Percentiles rank a stretch among this genome's conserved stretches.
Conservation (phyloP, 2,888 invertebrate genomes). For the Malthinus flaveolus region DNA sequence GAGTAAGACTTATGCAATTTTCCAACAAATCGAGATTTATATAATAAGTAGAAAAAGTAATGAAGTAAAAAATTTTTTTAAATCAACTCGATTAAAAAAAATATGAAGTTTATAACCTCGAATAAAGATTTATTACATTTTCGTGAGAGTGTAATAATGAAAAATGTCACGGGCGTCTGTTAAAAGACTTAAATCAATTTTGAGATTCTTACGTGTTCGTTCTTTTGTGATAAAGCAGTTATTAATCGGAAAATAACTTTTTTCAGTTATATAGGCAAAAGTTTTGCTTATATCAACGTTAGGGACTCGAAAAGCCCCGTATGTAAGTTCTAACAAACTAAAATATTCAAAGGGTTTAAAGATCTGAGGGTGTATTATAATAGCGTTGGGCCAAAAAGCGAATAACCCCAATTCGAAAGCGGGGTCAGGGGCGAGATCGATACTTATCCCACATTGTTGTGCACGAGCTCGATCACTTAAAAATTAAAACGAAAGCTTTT, state of each 20-base stretch:
- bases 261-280: constrained; percentile 26
- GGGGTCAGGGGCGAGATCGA: constrained; percentile 38
- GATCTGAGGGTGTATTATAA: constrained; percentile 30
- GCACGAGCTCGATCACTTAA: neutral
- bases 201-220: constrained; percentile 19
- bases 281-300: constrained; percentile 24
- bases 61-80: too few relatives aligned
- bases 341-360: constrained; percentile 24
- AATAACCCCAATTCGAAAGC: constrained; percentile 34
- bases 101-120: constrained; percentile 1
- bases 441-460: constrained; percentile 27
- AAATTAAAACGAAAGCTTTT: neutral
- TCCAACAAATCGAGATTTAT: too few relatives aligned
- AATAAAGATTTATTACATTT: constrained; percentile 12
- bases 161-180: constrained; percentile 17
- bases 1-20: too few relatives aligned
- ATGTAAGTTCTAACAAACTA: constrained; percentile 20
- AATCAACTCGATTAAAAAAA: neutral
- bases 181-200: constrained; percentile 20
- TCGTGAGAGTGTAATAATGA: constrained; percentile 12
- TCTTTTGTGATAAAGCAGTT: constrained; percentile 24
- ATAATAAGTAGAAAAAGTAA: too few relatives aligned
- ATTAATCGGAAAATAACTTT: neutral
- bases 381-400: constrained; percentile 33
- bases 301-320: constrained; percentile 13